Conservation (phyloP, 2,797 vertebrate genomes). For the Leptatherina wallacei region DNA sequence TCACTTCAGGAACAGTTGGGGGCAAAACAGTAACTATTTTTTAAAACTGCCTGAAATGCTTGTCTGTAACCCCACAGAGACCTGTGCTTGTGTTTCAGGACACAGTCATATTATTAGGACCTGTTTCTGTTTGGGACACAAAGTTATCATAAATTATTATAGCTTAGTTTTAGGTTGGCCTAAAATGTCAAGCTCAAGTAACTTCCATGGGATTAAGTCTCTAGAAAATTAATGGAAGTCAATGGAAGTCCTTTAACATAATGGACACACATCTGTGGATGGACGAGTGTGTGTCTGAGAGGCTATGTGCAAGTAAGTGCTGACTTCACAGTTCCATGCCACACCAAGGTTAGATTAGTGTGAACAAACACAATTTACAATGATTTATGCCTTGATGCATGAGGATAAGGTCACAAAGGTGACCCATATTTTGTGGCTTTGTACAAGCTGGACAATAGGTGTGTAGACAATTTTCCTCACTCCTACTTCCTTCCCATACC, state of each 20-base stretch:
- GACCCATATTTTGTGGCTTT: constrained; percentile 44
- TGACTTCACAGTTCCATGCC: constrained; percentile 67
- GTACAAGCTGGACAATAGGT: constrained; percentile 42
- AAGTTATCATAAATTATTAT: neutral
- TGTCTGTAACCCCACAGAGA: constrained; percentile 20
- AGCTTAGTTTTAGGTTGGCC: neutral
- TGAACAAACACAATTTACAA: constrained; percentile 76
- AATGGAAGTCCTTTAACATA: constrained; percentile 2
- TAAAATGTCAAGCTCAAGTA: neutral
- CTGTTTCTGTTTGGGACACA: neutral
- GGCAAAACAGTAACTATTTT: constrained; percentile 1
- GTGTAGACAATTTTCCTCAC: constrained; percentile 9
- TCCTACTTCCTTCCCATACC: neutral
- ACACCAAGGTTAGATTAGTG: constrained; percentile 71
- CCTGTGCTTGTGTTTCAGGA: constrained; percentile 8
- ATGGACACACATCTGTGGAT: constrained; percentile 24
- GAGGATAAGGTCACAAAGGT: constrained; percentile 63
- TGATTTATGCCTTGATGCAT: constrained; percentile 68
- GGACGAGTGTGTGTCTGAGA: constrained; percentile 30
- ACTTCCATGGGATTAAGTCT: neutral
- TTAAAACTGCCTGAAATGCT: neutral
- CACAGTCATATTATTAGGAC: neutral
- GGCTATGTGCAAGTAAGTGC: constrained; percentile 57
- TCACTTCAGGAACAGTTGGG: constrained; percentile 9
- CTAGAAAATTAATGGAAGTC: neutral